These are phyloP conservation scores for Platichthys flesus DNA, from an alignment of 2,113 vertebrate genomes.

Conservation along the genomic window DNA sequence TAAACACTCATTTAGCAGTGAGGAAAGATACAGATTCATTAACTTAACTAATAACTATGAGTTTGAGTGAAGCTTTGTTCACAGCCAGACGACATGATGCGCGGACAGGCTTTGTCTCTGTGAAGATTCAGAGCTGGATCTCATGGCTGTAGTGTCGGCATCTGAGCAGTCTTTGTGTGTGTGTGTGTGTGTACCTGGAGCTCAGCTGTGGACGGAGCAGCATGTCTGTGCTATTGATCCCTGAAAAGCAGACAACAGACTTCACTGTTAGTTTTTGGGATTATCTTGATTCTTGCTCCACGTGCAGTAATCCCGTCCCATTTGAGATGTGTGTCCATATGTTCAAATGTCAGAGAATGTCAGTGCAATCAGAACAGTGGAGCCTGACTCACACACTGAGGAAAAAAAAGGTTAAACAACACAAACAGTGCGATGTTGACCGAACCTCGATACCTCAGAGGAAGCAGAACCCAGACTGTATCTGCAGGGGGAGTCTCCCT, in stretches of 20 bases:
- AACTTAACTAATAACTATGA: too few relatives aligned
- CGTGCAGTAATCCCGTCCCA: conserved; percentile 34
- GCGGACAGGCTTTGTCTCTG: background rate
- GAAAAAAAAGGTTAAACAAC: conserved; percentile 52
- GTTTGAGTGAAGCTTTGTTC: background rate
- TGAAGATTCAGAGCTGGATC: background rate
- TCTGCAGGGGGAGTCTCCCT: conserved; percentile 9
- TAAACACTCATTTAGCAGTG: background rate
- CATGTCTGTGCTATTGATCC: conserved; percentile 60
- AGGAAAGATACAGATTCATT: background rate
- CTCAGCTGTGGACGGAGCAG: conserved; percentile 60
- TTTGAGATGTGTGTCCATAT: conserved; percentile 59
- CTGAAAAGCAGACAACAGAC: conserved; percentile 62
- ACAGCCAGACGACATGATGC: background rate
- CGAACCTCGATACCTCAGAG: conserved; percentile 8
- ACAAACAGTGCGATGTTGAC: conserved; percentile 38
- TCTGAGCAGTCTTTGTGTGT: conserved; percentile 8
- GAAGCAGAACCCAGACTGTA: conserved; percentile 20
- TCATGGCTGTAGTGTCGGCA: background rate
- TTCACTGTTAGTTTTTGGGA: conserved; percentile 70
- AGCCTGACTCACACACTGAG: conserved; percentile 2
- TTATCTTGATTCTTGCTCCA: conserved; percentile 50
- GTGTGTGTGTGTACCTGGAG: conserved; percentile 42
- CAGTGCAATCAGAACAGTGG: conserved; percentile 48
- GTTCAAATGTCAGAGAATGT: conserved; percentile 74